These are phyloP conservation scores for Arctia plantaginis DNA, from an alignment of 2,888 invertebrate genomes.

Conservation along the genomic window DNA sequence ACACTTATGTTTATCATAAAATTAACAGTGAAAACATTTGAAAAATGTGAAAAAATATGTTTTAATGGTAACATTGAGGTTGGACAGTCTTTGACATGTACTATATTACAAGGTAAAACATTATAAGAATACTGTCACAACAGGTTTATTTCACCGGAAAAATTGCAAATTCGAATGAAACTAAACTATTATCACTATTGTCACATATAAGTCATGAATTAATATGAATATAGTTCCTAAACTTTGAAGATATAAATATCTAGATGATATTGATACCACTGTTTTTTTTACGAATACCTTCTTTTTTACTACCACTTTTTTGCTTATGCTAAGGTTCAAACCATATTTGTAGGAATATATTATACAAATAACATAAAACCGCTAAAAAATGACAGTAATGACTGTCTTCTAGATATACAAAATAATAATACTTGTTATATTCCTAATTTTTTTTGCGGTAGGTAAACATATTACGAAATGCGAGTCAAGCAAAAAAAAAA, in stretches of 20 bases:
- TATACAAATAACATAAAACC: conserved; percentile 31
- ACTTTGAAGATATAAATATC: background rate
- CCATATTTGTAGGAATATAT: background rate
- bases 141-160: too few species aligned
- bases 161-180: too few species aligned
- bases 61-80: background rate
- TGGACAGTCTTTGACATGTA: too few species aligned
- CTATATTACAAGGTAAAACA: background rate
- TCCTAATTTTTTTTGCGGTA: conserved; percentile 42
- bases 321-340: background rate
- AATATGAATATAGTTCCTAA: too few species aligned
- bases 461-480: conserved; percentile 40
- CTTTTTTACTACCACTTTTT: background rate
- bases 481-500: conserved; percentile 38
- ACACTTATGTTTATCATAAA: background rate
- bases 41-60: background rate
- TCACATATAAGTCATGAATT: too few species aligned
- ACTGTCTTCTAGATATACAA: conserved; percentile 33
- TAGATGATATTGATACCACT: background rate
- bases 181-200: too few species aligned
- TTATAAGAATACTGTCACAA: background rate
- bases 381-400: conserved; percentile 25
- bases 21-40: background rate
- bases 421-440: conserved; percentile 33
- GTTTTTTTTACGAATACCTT: background rate